phyloP scores from a whole-genome alignment of 2,113 vertebrate species.

The Ameiurus melas region DNA sequence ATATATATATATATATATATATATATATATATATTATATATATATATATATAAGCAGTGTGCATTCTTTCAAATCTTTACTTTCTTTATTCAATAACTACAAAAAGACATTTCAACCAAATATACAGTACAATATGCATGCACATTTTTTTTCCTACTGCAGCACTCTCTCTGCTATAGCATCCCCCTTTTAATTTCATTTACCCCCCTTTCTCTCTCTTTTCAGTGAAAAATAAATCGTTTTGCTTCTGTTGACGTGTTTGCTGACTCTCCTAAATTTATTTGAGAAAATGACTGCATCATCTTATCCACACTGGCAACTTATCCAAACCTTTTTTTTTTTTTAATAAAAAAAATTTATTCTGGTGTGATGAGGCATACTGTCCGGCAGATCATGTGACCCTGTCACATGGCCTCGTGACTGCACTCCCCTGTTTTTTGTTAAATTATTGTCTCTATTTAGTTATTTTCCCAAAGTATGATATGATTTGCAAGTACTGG shows the following conservation, averaged over 20 bases:
- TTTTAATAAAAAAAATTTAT: background rate
- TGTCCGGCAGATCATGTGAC: background rate
- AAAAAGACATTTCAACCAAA: background rate
- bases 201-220: background rate
- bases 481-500: too few species aligned
- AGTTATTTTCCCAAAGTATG: background rate
- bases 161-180: conserved; percentile 4
- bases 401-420: background rate
- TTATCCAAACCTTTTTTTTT: background rate
- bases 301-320: background rate
- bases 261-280: conserved; percentile 27
- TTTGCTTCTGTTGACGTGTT: background rate
- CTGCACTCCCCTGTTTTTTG: background rate
- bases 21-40: background rate
- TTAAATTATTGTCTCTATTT: background rate
- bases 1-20: too few species aligned
- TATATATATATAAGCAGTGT: background rate
- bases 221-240: conserved; percentile 7
- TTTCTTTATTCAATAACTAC: background rate
- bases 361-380: background rate
- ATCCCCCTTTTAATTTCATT: conserved; percentile 30
- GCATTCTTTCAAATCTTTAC: background rate
- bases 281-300: conserved; percentile 22
- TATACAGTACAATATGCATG: background rate
- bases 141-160: background rate